phyloP scores from a whole-genome alignment of 2,113 vertebrate species.

The Ahaetulla prasina region DNA sequence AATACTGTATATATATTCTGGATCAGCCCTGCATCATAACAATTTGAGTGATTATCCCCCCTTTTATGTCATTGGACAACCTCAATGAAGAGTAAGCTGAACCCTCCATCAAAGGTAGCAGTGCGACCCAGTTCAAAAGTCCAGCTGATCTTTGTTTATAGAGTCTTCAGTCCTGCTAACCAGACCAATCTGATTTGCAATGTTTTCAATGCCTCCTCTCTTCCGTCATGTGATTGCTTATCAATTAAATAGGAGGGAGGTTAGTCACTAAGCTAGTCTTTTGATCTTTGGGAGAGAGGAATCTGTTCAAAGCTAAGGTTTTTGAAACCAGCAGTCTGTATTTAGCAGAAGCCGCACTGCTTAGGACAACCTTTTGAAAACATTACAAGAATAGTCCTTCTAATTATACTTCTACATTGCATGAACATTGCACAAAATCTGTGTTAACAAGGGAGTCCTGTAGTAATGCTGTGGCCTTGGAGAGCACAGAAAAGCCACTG shows the following conservation, averaged over 20 bases:
- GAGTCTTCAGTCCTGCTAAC: background rate
- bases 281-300: background rate
- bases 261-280: background rate
- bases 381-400: background rate
- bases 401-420: background rate
- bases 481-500: background rate
- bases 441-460: background rate
- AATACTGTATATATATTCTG: too few species aligned
- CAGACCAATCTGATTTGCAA: background rate
- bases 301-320: background rate
- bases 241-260: background rate
- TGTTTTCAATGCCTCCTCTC: background rate
- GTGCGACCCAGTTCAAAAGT: background rate
- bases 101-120: background rate
- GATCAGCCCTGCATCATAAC: too few species aligned
- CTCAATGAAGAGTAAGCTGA: background rate
- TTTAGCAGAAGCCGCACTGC: background rate
- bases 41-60: background rate
- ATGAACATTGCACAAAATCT: background rate
- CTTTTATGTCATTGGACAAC: background rate
- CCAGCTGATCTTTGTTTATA: background rate
- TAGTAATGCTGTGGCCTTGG: background rate
- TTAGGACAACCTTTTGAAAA: background rate
- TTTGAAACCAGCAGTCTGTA: background rate
- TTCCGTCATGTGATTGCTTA: background rate